Evolutionary conservation across 2,797 vertebrate genomes (phyloP).

Genomic region (Macropodus opercularis): DNA sequence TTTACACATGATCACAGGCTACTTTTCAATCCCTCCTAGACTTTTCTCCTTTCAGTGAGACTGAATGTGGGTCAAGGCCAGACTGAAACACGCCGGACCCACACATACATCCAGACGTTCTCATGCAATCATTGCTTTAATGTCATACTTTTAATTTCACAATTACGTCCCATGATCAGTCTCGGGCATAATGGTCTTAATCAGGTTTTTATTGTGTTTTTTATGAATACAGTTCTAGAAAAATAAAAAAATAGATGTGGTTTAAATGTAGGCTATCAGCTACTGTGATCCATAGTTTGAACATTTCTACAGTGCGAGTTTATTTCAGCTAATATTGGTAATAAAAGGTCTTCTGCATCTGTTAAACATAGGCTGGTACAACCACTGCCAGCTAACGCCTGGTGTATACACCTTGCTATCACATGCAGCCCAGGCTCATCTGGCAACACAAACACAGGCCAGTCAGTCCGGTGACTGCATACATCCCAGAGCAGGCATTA

Average conservation of each 20-base stretch:
- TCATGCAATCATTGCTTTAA: too few relatives aligned
- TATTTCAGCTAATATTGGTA: neutral
- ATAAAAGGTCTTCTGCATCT: neutral
- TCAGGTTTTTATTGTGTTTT: too few relatives aligned
- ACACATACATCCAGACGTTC: neutral
- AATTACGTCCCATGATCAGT: too few relatives aligned
- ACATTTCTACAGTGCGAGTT: neutral
- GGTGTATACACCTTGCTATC: neutral
- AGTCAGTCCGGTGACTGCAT: slow-evolving; percentile 2
- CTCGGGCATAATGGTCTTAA: too few relatives aligned
- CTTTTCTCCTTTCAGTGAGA: too few relatives aligned
- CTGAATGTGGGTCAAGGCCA: slow-evolving; percentile 6
- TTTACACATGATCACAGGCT: neutral
- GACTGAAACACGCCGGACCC: neutral
- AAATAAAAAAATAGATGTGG: too few relatives aligned
- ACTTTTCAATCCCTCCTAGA: neutral
- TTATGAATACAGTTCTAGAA: too few relatives aligned
- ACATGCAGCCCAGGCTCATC: neutral
- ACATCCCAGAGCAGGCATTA: slow-evolving; percentile 36
- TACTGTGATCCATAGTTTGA: neutral
- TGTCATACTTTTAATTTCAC: too few relatives aligned
- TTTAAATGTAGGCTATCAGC: neutral
- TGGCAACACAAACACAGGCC: slow-evolving; percentile 2
- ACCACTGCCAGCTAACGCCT: too few relatives aligned
- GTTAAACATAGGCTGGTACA: too few relatives aligned